Conservation (phyloP, 1,140 invertebrate genomes). For the Pachypeltis micranthus region DNA sequence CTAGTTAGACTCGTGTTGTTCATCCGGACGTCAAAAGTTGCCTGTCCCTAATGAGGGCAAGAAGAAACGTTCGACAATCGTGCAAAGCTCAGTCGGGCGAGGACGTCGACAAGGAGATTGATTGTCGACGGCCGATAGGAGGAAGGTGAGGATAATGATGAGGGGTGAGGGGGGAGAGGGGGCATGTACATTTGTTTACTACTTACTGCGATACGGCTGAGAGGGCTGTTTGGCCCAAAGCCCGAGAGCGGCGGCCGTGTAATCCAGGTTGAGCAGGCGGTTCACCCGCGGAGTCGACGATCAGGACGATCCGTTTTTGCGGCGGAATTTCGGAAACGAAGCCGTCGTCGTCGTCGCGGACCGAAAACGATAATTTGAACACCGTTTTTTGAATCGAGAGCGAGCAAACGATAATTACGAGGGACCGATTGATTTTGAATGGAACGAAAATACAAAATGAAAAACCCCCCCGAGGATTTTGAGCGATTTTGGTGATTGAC, state of each 20-base stretch:
- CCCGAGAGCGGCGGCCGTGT: slow-evolving; percentile 13
- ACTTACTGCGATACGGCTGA: slow-evolving; percentile 16
- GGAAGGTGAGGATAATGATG: too few relatives aligned
- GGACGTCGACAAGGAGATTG: too few relatives aligned
- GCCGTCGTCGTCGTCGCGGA: not conserved
- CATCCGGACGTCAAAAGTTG: too few relatives aligned
- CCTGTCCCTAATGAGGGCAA: too few relatives aligned
- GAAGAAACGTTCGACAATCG: too few relatives aligned
- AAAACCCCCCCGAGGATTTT: not conserved
- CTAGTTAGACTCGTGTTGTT: too few relatives aligned
- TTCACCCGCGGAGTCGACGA: not conserved
- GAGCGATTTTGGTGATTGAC: not conserved
- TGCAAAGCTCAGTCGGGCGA: too few relatives aligned
- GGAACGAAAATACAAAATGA: too few relatives aligned
- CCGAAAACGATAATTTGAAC: not conserved
- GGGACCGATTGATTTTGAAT: not conserved
- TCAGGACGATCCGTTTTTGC: not conserved
- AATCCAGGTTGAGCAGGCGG: slow-evolving; percentile 11
- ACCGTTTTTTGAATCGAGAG: not conserved
- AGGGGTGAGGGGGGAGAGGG: too few relatives aligned
- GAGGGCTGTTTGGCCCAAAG: slow-evolving; percentile 17
- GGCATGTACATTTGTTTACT: too few relatives aligned
- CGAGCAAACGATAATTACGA: not conserved
- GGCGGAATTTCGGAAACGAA: not conserved
- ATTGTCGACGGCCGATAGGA: too few relatives aligned